phyloP scores from a whole-genome alignment of 2,113 vertebrate species.

The Anoura caudifer region DNA sequence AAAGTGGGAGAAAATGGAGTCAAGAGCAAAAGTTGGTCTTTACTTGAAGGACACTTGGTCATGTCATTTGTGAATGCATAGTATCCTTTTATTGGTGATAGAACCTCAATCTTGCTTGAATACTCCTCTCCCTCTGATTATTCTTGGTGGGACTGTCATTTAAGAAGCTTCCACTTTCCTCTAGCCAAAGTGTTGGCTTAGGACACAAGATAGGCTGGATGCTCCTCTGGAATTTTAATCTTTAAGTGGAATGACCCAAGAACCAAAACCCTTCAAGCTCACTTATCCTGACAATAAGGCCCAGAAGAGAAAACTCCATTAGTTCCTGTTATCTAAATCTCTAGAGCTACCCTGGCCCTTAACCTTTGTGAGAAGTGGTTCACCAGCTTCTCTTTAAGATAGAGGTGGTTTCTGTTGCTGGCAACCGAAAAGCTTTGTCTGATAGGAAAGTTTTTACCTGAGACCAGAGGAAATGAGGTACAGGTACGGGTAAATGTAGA shows the following conservation, averaged over 20 bases:
- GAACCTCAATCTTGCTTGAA: background rate
- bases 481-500: background rate
- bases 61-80: background rate
- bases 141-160: background rate
- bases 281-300: background rate
- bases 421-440: background rate
- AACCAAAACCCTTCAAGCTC: constrained; percentile 27
- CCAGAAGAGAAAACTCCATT: background rate
- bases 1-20: background rate
- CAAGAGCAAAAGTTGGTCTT: background rate
- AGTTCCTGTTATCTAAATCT: background rate
- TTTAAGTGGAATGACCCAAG: background rate
- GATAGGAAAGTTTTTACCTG: background rate
- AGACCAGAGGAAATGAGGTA: background rate
- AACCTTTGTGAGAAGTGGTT: background rate
- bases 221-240: background rate
- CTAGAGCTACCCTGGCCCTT: background rate
- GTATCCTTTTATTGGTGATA: background rate
- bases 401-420: background rate
- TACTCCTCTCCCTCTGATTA: background rate
- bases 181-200: background rate
- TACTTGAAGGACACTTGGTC: background rate
- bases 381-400: background rate
- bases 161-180: background rate
- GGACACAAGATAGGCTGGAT: background rate